These are phyloP conservation scores for Brachionichthys hirsutus DNA, from an alignment of 2,113 vertebrate genomes.

Conservation along the genomic window DNA sequence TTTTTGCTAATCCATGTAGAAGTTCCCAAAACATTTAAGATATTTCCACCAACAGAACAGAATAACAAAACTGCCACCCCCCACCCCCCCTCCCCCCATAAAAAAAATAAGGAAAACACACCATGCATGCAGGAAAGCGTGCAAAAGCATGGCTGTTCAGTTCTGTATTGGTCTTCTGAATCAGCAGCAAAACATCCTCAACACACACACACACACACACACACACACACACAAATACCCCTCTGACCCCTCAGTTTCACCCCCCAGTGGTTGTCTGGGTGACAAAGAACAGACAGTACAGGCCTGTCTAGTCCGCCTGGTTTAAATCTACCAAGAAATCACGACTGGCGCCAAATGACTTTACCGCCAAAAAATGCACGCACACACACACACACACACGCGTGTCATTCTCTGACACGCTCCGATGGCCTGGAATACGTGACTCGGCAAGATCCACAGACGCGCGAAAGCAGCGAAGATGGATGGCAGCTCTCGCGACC, in stretches of 20 bases:
- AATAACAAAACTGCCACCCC: background rate
- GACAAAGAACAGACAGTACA: constrained; percentile 45
- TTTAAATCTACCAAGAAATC: constrained; percentile 36
- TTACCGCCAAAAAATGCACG: constrained; percentile 12
- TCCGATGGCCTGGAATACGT: constrained; percentile 39
- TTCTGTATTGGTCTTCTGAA: constrained; percentile 47
- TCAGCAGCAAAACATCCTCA: constrained; percentile 52
- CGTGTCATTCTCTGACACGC: background rate
- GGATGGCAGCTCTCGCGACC: constrained; percentile 33
- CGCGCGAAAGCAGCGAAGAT: background rate
- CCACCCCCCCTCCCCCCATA: no score
- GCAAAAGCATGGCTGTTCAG: constrained; percentile 27
- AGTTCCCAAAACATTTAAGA: background rate
- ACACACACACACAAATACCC: constrained; percentile 17
- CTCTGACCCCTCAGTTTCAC: constrained; percentile 33
- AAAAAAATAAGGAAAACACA: constrained; percentile 17
- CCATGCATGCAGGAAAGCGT: constrained; percentile 15
- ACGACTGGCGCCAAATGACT: constrained; percentile 46
- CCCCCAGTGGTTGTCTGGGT: constrained; percentile 51
- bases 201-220: constrained; percentile 35
- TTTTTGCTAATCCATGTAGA: background rate
- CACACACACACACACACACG: background rate
- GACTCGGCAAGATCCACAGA: constrained; percentile 57
- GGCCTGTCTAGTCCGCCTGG: constrained; percentile 36
- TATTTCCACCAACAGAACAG: background rate